These are phyloP conservation scores for Cyprinodon variegatus DNA, from an alignment of 2,113 vertebrate species.

Conservation along the genomic window DNA sequence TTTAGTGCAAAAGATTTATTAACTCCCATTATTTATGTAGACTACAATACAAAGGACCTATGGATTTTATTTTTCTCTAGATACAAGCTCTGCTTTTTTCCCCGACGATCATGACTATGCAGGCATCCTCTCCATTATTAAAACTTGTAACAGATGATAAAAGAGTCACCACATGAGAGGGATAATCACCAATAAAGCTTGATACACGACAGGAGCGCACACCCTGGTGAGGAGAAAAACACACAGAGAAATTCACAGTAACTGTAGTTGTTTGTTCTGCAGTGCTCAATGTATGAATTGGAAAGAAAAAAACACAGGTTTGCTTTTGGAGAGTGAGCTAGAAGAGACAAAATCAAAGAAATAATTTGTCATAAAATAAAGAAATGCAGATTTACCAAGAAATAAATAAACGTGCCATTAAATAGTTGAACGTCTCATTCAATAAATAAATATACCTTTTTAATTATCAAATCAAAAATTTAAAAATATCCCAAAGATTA, in stretches of 20 bases:
- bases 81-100: constrained; percentile 14
- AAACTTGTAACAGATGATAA: constrained; percentile 41
- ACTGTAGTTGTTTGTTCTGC: background rate
- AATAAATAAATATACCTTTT: too few species aligned
- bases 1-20: constrained; percentile 41
- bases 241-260: constrained; percentile 10
- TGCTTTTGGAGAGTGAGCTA: too few species aligned
- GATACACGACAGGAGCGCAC: constrained; percentile 14
- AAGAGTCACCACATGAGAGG: constrained; percentile 38
- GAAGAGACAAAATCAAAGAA: too few species aligned
- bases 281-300: background rate
- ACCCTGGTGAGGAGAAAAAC: constrained; percentile 16
- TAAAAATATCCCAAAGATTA: too few species aligned
- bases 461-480: too few species aligned
- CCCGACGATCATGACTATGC: background rate
- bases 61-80: constrained; percentile 4
- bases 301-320: too few species aligned
- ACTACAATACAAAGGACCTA: constrained; percentile 23
- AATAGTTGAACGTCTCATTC: too few species aligned
- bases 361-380: too few species aligned
- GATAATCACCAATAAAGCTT: constrained; percentile 32
- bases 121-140: constrained; percentile 31
- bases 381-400: too few species aligned
- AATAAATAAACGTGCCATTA: too few species aligned
- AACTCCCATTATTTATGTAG: constrained; percentile 21